These are phyloP conservation scores for Papilio dardanus DNA, from an alignment of 1,140 invertebrate species.

Conservation along the genomic window DNA sequence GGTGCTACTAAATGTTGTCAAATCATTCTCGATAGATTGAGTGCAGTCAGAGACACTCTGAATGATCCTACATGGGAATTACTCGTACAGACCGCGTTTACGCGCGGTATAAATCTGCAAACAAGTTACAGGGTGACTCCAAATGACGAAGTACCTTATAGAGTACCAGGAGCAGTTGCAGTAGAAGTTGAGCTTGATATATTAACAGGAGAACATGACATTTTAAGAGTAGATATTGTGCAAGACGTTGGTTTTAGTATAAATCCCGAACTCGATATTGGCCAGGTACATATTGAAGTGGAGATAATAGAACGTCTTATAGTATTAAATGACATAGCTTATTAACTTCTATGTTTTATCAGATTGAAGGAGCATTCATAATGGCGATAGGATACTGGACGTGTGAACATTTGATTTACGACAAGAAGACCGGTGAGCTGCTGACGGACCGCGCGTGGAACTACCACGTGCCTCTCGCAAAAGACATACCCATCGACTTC, in stretches of 20 bases:
- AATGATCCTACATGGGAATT: slow-evolving; percentile 84
- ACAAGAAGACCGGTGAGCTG: slow-evolving; percentile 85
- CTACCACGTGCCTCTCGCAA: slow-evolving; percentile 90
- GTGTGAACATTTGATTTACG: slow-evolving; percentile 86
- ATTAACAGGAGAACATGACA: slow-evolving; percentile 43
- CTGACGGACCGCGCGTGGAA: slow-evolving; percentile 91
- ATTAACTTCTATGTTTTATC: too few relatives aligned
- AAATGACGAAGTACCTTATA: slow-evolving; percentile 40
- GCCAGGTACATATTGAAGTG: too few relatives aligned
- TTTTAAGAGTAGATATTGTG: slow-evolving; percentile 43
- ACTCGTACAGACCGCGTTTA: slow-evolving; percentile 82
- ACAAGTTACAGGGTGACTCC: slow-evolving; percentile 42
- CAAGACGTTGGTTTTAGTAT: slow-evolving; percentile 32
- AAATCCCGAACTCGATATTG: slow-evolving; percentile 28
- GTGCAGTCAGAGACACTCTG: slow-evolving; percentile 83
- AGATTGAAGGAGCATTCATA: slow-evolving; percentile 89
- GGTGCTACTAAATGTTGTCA: slow-evolving; percentile 86
- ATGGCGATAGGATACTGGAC: slow-evolving; percentile 93
- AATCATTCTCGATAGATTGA: slow-evolving; percentile 82
- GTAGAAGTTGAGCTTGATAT: slow-evolving; percentile 45
- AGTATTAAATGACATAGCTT: too few relatives aligned
- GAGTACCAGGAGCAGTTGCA: slow-evolving; percentile 38
- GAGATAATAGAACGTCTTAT: too few relatives aligned
- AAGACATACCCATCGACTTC: slow-evolving; percentile 93
- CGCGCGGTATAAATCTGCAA: slow-evolving; percentile 84